phyloP scores from a whole-genome alignment of 1,140 invertebrate genomes.

The Drosophila arawakana region DNA sequence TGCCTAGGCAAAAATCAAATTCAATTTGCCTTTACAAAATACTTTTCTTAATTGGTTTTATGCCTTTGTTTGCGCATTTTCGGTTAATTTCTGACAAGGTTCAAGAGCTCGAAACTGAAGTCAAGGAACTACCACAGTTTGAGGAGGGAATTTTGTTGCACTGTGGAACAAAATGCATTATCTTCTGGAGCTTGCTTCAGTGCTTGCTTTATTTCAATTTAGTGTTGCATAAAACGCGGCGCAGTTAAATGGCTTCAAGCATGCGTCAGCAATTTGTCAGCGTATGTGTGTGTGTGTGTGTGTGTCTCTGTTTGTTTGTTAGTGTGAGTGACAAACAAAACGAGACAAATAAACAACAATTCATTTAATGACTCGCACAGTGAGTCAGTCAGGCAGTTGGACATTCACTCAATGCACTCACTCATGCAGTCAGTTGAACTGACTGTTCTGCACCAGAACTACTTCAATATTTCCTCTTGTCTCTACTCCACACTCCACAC shows the following conservation, averaged over 20 bases:
- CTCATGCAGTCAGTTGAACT: constrained; percentile 66
- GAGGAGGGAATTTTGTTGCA: no score
- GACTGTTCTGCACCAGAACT: constrained; percentile 6
- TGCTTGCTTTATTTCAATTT: constrained; percentile 71
- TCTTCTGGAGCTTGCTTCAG: constrained; percentile 1
- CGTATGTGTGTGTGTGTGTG: constrained; percentile 20
- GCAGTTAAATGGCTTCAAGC: constrained; percentile 66
- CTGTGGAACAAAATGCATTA: not conserved
- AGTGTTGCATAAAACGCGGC: constrained; percentile 65
- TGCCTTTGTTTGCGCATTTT: not conserved
- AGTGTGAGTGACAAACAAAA: constrained; percentile 24
- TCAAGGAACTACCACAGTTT: no score
- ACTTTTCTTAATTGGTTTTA: constrained; percentile 24
- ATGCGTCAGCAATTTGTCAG: constrained; percentile 60
- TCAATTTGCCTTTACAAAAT: constrained; percentile 14
- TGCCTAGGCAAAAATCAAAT: not conserved
- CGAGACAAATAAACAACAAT: constrained; percentile 79
- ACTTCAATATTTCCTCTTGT: constrained; percentile 21
- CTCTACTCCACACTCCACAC: not conserved
- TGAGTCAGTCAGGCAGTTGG: constrained; percentile 20
- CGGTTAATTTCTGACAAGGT: not conserved
- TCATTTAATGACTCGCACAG: constrained; percentile 63
- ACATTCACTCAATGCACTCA: constrained; percentile 68
- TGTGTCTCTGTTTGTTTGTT: constrained; percentile 18
- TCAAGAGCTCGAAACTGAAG: not conserved